A percentile compares a stretch with the other conserved stretches of the same genome.
Evolutionary conservation across 2,797 vertebrate species (phyloP).

Genomic region (Mus minutoides): DNA sequence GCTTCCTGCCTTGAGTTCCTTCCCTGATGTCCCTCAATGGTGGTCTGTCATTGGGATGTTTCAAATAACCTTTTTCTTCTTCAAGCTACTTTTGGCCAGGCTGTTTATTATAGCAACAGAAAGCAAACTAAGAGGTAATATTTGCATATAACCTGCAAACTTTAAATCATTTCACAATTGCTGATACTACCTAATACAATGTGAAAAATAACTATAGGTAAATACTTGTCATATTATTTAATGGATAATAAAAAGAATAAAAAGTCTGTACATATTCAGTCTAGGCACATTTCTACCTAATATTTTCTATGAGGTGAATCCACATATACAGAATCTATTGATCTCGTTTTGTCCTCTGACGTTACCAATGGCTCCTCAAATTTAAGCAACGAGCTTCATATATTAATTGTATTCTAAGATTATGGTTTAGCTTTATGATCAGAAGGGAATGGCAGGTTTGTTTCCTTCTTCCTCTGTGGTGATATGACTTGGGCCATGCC

Average conservation of each 20-base stretch:
- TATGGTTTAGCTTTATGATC: background rate
- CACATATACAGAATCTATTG: background rate
- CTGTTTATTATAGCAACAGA: background rate
- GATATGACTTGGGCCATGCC: fast-evolving
- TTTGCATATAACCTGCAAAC: background rate
- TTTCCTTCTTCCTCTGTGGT: background rate
- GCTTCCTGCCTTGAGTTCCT: background rate
- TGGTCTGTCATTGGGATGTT: background rate
- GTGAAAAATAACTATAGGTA: background rate
- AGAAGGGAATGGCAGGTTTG: background rate
- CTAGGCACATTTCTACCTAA: background rate
- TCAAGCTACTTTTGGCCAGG: background rate
- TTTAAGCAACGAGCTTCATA: background rate
- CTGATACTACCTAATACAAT: background rate
- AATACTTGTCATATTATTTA: background rate
- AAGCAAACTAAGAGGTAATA: background rate
- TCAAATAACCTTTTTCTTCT: background rate
- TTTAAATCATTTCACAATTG: background rate
- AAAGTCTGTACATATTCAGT: background rate
- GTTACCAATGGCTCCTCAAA: background rate
- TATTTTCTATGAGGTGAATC: background rate
- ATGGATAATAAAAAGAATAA: background rate
- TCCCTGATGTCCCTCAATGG: background rate
- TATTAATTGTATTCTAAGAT: background rate
- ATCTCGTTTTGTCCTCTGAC: background rate